Evolutionary conservation across 2,888 invertebrate species (phyloP).

Genomic region (Pandemis corylana): DNA sequence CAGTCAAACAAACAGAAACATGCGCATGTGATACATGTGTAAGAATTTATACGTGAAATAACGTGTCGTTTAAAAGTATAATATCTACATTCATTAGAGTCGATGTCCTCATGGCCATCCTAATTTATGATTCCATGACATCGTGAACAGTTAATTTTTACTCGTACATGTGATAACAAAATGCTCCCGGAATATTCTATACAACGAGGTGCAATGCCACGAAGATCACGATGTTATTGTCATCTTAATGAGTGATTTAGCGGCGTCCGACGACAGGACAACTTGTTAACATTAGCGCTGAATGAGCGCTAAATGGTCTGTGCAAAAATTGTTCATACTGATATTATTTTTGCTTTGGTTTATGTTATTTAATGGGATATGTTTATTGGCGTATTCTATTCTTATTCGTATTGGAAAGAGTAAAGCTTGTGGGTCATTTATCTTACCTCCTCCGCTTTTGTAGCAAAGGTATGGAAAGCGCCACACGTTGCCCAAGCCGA

Average conservation of each 20-base stretch:
- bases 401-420: background rate
- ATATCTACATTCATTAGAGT: conserved; percentile 23
- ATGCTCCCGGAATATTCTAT: conserved; percentile 48
- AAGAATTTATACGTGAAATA: background rate
- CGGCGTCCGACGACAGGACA: conserved; percentile 49
- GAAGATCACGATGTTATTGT: conserved; percentile 66
- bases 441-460: conserved; percentile 94
- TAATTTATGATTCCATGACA: conserved; percentile 35
- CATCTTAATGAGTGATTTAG: conserved; percentile 63
- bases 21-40: conserved; percentile 1
- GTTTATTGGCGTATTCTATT: background rate
- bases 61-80: conserved; percentile 19
- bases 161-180: conserved; percentile 41
- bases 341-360: conserved; percentile 2
- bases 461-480: conserved; percentile 96
- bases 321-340: conserved; percentile 43
- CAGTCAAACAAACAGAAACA: background rate
- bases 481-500: conserved; percentile 96
- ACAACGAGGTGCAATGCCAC: conserved; percentile 60
- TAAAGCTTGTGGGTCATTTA: conserved; percentile 6
- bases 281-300: conserved; percentile 46
- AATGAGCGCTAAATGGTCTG: conserved; percentile 40
- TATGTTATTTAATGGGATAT: background rate
- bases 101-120: conserved; percentile 32
- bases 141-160: conserved; percentile 42